These are phyloP conservation scores for Sandelia bainsii DNA, from an alignment of 2,797 vertebrate genomes.

Conservation along the genomic window DNA sequence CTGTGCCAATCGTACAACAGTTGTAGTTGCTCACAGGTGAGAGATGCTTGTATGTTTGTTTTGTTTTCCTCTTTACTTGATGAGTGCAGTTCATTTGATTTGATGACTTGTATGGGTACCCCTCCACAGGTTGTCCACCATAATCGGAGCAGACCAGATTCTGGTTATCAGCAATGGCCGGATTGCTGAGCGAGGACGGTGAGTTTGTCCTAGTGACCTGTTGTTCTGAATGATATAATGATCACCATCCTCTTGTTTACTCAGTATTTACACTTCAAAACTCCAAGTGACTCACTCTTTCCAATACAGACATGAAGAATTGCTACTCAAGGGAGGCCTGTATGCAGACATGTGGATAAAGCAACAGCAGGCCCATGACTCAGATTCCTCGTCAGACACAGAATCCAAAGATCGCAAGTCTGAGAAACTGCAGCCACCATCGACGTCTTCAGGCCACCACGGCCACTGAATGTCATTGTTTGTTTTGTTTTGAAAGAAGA, in stretches of 20 bases:
- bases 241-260: not conserved
- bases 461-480: conserved; percentile 50
- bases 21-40: conserved; percentile 96
- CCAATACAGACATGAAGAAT: conserved; percentile 88
- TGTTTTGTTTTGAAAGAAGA: conserved; percentile 13
- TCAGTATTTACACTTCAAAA: not conserved
- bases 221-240: not conserved
- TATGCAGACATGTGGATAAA: conserved; percentile 95
- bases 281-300: conserved; percentile 1
- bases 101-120: not conserved
- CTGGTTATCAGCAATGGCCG: conserved; percentile 90
- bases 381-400: conserved; percentile 79
- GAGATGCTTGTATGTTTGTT: not conserved
- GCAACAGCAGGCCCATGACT: conserved; percentile 86
- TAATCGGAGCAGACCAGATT: conserved; percentile 94
- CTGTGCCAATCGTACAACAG: conserved; percentile 90
- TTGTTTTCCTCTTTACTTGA: not conserved
- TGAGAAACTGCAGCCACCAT: conserved; percentile 86
- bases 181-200: conserved; percentile 92
- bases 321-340: conserved; percentile 89
- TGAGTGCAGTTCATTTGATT: not conserved
- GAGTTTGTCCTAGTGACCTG: conserved; percentile 40
- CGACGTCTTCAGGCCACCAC: conserved; percentile 56
- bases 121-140: conserved; percentile 90
- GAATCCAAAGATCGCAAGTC: conserved; percentile 85